A percentile compares a stretch with the other conserved stretches of the same genome.
These are phyloP conservation scores for Mustelus asterias DNA, from an alignment of 2,113 vertebrate genomes.

Conservation along the genomic window DNA sequence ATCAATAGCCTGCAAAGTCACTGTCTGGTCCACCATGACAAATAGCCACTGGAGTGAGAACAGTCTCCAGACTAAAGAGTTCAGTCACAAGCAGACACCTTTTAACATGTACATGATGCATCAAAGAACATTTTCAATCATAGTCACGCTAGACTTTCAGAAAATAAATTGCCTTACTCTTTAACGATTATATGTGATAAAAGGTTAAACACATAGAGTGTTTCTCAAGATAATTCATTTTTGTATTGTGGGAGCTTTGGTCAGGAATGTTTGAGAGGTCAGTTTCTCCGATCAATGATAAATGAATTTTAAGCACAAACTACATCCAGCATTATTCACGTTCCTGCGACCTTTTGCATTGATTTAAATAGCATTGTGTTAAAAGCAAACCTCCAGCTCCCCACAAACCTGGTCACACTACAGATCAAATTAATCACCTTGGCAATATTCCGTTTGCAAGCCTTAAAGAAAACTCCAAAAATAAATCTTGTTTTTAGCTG, in stretches of 20 bases:
- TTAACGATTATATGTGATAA: not conserved
- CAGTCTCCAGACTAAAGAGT: not conserved
- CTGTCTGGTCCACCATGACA: not conserved
- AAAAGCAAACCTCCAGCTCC: not conserved
- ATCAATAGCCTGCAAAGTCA: not conserved
- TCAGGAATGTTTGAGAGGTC: not conserved
- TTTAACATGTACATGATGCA: not conserved
- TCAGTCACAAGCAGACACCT: not conserved
- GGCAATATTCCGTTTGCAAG: not conserved
- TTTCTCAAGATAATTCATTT: not conserved
- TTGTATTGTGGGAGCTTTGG: not conserved
- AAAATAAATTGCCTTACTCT: not conserved
- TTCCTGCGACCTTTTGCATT: not conserved
- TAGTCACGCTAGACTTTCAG: not conserved
- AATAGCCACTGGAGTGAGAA: not conserved
- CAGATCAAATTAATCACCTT: not conserved
- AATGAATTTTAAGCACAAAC: not conserved
- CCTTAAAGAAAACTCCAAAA: not conserved
- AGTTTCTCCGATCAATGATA: not conserved
- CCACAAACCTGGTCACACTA: not conserved
- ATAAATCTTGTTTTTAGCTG: not conserved
- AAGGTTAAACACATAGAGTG: not conserved
- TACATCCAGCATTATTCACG: not conserved
- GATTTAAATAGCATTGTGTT: not conserved
- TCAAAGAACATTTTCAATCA: not conserved